Base-by-base conservation (phyloP, 92 coral and sea anemone genomes). In the Actinernus sp. region DNA sequence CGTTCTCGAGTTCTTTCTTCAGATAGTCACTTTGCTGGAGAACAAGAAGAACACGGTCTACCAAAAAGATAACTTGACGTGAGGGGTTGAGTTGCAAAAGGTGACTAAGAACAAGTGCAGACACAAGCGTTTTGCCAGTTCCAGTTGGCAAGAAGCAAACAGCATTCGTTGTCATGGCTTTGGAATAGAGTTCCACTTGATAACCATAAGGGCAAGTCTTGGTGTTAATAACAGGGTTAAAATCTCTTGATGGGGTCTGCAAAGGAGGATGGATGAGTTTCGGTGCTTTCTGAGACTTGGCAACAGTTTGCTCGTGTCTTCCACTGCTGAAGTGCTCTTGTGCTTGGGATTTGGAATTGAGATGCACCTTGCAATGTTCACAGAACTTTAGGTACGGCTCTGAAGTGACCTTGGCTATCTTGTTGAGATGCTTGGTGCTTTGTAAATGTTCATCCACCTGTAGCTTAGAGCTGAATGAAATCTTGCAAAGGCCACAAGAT, bases 81-180 rank as follows among this genome's bases (percentile, higher is more conserved):
- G 97, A 65, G 26, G 97, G 99, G 41, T 95, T 95, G 20, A 80
- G 40, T 21, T 48, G 50, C 27, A 88, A 70, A 79, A 95, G 73
- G 33, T 91, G 92, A 6, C 83, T 94, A 46, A 91, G 71, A 20
- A 84, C 90, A 21, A 74, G 61, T 0, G 97, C 92, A 1, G 97
- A 72, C 0, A 95, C 97, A 18, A 95, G 77, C 4, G 84, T 86
- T 39, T 91, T 92, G 23, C 97, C 99, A 16, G 96, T 84, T 26
- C 99, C 99, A n/a, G 92, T 87, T 7, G 99, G 99, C 0, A 95
- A 73, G 46, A 91, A 95, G 47, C 95, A 95, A 17, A 95, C 97
- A 0, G 88, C 68, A 49, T 95, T 86, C 26, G 73, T 65, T 45
- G 44, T 45, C 91, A 95, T 87, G 6, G 99, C 90, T 66, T 86